phyloP scores from a whole-genome alignment of 2,113 vertebrate genomes.

The Corynorhinus townsendii region DNA sequence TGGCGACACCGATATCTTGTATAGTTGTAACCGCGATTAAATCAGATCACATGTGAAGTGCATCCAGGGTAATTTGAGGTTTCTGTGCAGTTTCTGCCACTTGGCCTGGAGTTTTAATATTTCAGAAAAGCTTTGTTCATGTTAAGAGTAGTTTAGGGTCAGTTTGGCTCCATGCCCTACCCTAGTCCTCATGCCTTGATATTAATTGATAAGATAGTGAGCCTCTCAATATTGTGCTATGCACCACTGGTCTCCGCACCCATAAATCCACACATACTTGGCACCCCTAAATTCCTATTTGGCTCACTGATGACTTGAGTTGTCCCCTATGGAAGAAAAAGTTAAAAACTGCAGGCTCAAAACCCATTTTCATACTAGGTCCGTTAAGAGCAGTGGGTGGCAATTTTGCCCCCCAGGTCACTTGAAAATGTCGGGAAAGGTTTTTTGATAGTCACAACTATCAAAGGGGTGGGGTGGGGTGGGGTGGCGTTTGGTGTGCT shows the following conservation, averaged over 20 bases:
- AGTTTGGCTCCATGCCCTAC: background rate
- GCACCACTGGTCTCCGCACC: no score
- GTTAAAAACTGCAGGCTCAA: background rate
- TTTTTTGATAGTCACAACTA: background rate
- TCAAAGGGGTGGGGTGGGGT: background rate
- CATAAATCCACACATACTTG: background rate
- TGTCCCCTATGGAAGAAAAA: background rate
- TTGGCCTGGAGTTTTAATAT: background rate
- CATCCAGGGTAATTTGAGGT: background rate
- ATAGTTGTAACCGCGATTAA: background rate
- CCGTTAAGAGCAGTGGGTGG: background rate
- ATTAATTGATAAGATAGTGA: background rate
- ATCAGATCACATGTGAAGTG: background rate
- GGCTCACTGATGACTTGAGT: background rate
- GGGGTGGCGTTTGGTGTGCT: rapidly evolving
- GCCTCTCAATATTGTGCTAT: background rate
- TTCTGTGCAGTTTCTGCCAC: background rate
- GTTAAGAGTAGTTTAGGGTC: background rate
- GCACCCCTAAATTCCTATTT: background rate
- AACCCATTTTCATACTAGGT: background rate
- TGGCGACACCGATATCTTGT: background rate
- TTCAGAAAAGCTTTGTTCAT: background rate
- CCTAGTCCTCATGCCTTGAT: background rate
- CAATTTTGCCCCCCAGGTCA: background rate
- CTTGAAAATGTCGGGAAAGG: background rate